phyloP scores from a whole-genome alignment of 2,797 vertebrate genomes.

The Somateria mollissima region DNA sequence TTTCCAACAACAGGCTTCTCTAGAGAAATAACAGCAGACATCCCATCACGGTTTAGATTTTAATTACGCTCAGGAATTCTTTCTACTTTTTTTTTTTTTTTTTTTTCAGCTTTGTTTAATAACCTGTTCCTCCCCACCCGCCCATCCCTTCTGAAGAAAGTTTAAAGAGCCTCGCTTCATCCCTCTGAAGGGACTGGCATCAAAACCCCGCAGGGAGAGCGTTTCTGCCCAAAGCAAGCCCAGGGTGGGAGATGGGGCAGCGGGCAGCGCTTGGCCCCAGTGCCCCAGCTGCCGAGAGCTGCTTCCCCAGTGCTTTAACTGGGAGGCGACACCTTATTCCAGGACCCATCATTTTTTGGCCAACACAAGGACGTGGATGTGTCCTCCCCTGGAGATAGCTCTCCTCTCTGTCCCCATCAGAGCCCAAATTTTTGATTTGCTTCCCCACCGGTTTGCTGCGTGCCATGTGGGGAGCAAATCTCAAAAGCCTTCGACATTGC shows the following conservation, averaged over 20 bases:
- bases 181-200: neutral
- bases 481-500: neutral
- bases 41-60: neutral
- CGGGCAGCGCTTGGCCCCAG: neutral
- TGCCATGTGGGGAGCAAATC: neutral
- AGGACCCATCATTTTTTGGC: too few relatives aligned
- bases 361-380: rapidly evolving
- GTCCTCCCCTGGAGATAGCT: neutral
- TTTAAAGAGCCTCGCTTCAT: neutral
- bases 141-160: neutral
- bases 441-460: rapidly evolving
- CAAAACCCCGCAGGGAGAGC: neutral
- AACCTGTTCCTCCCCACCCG: neutral
- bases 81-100: neutral
- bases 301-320: rapidly evolving
- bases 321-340: neutral
- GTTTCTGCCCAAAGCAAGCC: neutral
- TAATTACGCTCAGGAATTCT: conserved; percentile 14
- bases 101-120: neutral
- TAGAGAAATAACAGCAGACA: conserved; percentile 6
- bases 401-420: neutral
- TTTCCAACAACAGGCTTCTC: neutral
- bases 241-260: neutral
- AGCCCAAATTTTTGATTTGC: neutral
- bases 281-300: rapidly evolving